Conservation (phyloP, 1,140 invertebrate species). For the Aporrectodea caliginosa region DNA sequence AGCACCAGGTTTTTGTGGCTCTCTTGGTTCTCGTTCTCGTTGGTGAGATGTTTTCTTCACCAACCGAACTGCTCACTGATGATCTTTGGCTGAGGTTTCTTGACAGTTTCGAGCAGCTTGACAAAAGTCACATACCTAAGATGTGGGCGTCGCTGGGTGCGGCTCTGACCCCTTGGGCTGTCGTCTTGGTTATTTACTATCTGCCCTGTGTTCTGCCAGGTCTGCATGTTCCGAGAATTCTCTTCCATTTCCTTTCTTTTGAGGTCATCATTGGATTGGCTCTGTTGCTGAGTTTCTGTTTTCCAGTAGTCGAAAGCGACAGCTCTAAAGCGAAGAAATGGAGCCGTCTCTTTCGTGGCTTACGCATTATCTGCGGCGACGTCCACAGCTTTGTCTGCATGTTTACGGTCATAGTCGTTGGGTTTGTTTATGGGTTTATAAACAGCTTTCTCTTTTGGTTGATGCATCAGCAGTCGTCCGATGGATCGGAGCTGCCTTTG, state of each 20-base stretch:
- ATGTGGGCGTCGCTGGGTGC: not conserved
- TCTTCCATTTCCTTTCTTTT: slow-evolving; percentile 13
- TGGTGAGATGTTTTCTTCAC: slow-evolving; percentile 16
- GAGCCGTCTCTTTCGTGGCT: not conserved
- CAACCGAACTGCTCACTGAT: not conserved
- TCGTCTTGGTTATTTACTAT: slow-evolving; percentile 8
- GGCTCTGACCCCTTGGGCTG: slow-evolving; percentile 3
- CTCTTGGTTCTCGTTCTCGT: slow-evolving; percentile 15
- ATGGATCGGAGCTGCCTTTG: slow-evolving; percentile 10
- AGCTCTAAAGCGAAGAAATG: slow-evolving; percentile 1
- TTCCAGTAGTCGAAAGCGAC: not conserved
- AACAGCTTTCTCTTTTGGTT: slow-evolving; percentile 1
- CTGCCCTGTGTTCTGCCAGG: slow-evolving; percentile 6
- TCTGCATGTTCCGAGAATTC: not conserved
- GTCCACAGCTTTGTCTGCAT: not conserved
- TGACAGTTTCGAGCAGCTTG: not conserved
- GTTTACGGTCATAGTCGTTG: slow-evolving; percentile 8
- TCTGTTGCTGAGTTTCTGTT: slow-evolving; percentile 4
- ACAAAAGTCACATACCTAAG: not conserved
- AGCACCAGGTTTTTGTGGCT: slow-evolving; percentile 14
- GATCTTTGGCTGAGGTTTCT: slow-evolving; percentile 7
- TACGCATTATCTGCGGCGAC: not conserved
- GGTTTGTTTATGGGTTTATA: slow-evolving; percentile 1
- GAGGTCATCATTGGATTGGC: not conserved
- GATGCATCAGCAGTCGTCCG: not conserved